Percentiles rank a stretch among this genome's conserved stretches.
These are phyloP conservation scores for Pilophorus perplexus DNA, from an alignment of 2,888 invertebrate genomes.

Conservation along the genomic window DNA sequence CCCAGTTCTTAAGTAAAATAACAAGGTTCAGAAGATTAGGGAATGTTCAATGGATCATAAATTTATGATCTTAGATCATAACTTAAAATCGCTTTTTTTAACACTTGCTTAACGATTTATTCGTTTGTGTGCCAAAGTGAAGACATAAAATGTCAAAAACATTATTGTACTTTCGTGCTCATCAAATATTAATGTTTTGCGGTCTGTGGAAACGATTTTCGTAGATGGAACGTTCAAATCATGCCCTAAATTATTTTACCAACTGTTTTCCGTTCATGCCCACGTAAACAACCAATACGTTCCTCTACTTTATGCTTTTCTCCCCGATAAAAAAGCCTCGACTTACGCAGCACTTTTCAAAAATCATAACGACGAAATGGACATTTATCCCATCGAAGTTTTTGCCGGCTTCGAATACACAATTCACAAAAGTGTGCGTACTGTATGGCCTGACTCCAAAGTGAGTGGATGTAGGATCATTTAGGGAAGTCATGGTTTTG, in stretches of 20 bases:
- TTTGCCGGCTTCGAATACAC: background rate
- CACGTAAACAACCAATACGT: no score
- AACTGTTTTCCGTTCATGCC: no score
- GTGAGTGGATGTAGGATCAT: background rate
- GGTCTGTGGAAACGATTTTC: no score
- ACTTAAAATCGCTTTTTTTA: no score
- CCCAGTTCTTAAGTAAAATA: no score
- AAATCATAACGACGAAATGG: background rate
- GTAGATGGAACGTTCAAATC: no score
- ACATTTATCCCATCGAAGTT: background rate
- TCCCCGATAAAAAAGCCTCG: background rate
- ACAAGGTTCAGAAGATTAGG: no score
- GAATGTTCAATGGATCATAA: no score
- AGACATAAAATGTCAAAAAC: background rate
- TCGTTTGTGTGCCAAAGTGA: no score
- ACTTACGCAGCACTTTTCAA: background rate
- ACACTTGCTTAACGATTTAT: no score
- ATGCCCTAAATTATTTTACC: background rate
- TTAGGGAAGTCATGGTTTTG: background rate
- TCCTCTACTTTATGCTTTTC: no score
- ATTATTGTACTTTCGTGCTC: background rate
- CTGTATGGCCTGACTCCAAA: background rate
- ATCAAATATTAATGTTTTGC: background rate
- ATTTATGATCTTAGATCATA: no score
- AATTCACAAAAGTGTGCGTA: background rate